Evolutionary conservation across 2,113 vertebrate genomes (phyloP), one percentile per base, ranked within the genome.

Genomic region (Zosterops japonicus): DNA sequence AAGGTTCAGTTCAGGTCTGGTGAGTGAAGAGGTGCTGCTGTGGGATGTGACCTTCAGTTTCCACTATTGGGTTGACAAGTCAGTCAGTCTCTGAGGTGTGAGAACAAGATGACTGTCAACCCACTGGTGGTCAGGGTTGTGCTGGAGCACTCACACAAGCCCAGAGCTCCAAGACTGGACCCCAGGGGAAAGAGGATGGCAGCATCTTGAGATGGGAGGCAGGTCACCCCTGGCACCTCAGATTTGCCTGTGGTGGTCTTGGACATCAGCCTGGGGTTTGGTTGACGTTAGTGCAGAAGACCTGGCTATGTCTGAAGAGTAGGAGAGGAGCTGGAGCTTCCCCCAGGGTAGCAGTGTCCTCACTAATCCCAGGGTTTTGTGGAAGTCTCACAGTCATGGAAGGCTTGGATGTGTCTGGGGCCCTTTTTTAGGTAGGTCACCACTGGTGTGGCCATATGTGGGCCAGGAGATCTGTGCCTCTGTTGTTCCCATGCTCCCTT

Each of bases 301-400:
- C n/a, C 27, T 68, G 50, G 13, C 52, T 2, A 1, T 81, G 44
- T 47, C 44, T 57, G 57, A 92, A 59, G 39, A 53, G 29, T 53
- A 22, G 31, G 55, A 74, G 31, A 35, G 36, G 24, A 84, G 64
- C 41, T 85, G 65, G 10, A 67, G 36, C 47, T 94, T 75, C 9
- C 28, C 31, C 35, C 49, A 10, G 4, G 52, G 24, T 28, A 70
- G 50, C 64, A 78, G 17, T 4, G 0, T 79, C 31, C 13, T 88
- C 52, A 56, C 22, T 65, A n/a, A 49, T 60, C 42, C 36, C 49
- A 39, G 49, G 31, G 49, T 29, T 91, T 68, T 0, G 0, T 64
- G 44, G 44, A 35, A 71, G 33, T 42, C 28, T 20, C 0, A 0
- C 31, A 57, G 28, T 16, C 0, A 0, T 18, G 46, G 31, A 83